A percentile compares a stretch with the other conserved stretches of the same genome.
phyloP scores from a whole-genome alignment of 2,113 vertebrate genomes.

The Ahaetulla prasina region DNA sequence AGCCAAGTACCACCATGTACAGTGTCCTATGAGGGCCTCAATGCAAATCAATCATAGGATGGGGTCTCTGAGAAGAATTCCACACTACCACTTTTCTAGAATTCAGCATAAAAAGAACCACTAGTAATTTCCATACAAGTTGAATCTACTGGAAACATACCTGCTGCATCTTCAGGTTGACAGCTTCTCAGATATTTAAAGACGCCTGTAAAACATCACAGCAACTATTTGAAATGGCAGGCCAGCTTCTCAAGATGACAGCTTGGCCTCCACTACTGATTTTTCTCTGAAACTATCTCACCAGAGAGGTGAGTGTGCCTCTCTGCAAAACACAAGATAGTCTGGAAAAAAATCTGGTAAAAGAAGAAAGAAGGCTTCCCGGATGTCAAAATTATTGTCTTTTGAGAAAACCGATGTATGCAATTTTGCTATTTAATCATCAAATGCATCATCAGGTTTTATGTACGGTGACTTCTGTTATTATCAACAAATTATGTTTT shows the following conservation, averaged over 20 bases:
- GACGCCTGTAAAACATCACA: background rate
- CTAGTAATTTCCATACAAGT: background rate
- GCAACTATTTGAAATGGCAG: background rate
- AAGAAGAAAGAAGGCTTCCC: background rate
- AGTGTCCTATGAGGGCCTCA: background rate
- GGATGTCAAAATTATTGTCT: background rate
- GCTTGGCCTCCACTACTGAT: background rate
- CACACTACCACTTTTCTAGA: background rate
- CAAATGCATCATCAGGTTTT: background rate
- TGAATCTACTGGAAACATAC: background rate
- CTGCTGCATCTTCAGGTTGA: background rate
- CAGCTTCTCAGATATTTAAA: background rate
- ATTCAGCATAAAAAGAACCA: background rate
- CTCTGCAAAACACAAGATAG: background rate
- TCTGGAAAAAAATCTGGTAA: background rate
- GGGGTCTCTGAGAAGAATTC: background rate
- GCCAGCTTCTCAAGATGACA: background rate
- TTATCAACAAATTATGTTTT: background rate
- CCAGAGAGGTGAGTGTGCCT: background rate
- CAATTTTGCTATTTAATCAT: too few species aligned
- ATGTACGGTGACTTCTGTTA: background rate
- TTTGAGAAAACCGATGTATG: background rate
- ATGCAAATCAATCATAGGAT: background rate
- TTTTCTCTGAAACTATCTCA: background rate
- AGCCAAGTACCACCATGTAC: background rate